Evolutionary conservation across 2,797 vertebrate genomes (phyloP), one percentile per base, ranked within the genome.

Genomic region (Tangara arthus): DNA sequence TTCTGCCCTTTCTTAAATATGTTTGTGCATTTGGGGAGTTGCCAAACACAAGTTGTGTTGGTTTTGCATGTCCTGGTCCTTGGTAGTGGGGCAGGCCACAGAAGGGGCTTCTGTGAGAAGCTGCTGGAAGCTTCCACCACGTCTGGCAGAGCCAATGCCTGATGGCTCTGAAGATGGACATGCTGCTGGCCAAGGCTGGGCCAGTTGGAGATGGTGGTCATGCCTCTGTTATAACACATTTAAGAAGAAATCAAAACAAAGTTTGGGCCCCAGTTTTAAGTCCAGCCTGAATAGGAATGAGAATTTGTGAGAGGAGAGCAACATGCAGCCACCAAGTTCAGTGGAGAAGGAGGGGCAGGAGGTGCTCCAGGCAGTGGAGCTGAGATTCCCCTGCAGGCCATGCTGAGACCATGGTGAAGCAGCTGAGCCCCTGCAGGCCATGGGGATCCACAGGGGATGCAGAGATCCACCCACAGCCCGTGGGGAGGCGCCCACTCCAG

Each of bases 281-380:
- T 60, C 28, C 46, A 53, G 28, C 28, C 55, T 39, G 24, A 52
- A 20, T 12, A 53, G 28, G 20, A 77, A 24, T 12, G n/a, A 60
- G 11, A 77, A 68, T 30, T 5, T 53, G 9, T 39, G 55, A 77
- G 47, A 24, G 24, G 20, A 53, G 17, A 53, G 28, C 4, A 50
- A 19, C 13, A 53, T 9, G 20, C 2, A 39, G 28, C 3, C 39
- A 30, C 11, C 39, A 60, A 17, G 8, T 9, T 26, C 63, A 24
- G 7, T n/a, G 46, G 9, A 76, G 53, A 59, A 44, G 28, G 23
- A 60, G 23, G 6, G 9, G 27, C 2, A 28, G 24, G 39, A 24
- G 16, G 13, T 20, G 27, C 11, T 60, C 20, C 23, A 52, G 46
- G 23, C 0, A 0, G 23, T 0, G 0, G 12, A n/a, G 55, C n/a